Evolutionary conservation across 2,113 vertebrate species (phyloP).

Genomic region (Pterocles gutturalis): DNA sequence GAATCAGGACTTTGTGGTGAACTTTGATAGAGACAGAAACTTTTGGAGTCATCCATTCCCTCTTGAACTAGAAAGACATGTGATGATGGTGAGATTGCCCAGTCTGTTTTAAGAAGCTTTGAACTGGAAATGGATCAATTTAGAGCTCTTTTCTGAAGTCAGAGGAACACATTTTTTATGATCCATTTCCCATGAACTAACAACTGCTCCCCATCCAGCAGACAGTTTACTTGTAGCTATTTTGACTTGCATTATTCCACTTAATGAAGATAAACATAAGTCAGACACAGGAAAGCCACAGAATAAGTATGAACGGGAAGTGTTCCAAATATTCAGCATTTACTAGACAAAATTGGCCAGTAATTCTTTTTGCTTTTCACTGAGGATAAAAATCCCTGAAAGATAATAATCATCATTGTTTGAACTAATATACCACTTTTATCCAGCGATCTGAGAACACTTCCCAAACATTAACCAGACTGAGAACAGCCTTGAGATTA

Average conservation of each 20-base stretch:
- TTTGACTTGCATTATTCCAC: slow-evolving; percentile 72
- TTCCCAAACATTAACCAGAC: slow-evolving; percentile 19
- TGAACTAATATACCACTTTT: slow-evolving; percentile 42
- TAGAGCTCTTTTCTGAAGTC: slow-evolving; percentile 47
- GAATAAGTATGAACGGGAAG: slow-evolving; percentile 32
- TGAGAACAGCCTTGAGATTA: slow-evolving; percentile 12
- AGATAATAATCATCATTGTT: slow-evolving; percentile 58
- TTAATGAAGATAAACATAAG: slow-evolving; percentile 72
- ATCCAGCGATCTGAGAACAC: slow-evolving; percentile 20
- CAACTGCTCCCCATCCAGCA: slow-evolving; percentile 60
- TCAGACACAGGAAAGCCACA: slow-evolving; percentile 70
- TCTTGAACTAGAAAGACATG: background rate
- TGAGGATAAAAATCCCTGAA: slow-evolving; percentile 51
- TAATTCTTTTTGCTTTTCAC: slow-evolving; percentile 56
- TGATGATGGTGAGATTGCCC: slow-evolving; percentile 19
- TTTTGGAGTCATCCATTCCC: background rate
- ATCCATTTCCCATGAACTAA: slow-evolving; percentile 66
- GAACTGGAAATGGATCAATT: slow-evolving; percentile 59
- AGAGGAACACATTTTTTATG: slow-evolving; percentile 41
- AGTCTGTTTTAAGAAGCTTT: slow-evolving; percentile 28
- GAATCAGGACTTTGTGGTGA: background rate
- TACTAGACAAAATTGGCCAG: slow-evolving; percentile 59
- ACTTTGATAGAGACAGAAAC: slow-evolving; percentile 4
- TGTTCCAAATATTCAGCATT: slow-evolving; percentile 64
- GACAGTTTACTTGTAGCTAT: slow-evolving; percentile 72